A percentile compares a stretch with the other conserved stretches of the same genome.
phyloP scores from a whole-genome alignment of 2,113 vertebrate species.

The Syngnathus typhle region DNA sequence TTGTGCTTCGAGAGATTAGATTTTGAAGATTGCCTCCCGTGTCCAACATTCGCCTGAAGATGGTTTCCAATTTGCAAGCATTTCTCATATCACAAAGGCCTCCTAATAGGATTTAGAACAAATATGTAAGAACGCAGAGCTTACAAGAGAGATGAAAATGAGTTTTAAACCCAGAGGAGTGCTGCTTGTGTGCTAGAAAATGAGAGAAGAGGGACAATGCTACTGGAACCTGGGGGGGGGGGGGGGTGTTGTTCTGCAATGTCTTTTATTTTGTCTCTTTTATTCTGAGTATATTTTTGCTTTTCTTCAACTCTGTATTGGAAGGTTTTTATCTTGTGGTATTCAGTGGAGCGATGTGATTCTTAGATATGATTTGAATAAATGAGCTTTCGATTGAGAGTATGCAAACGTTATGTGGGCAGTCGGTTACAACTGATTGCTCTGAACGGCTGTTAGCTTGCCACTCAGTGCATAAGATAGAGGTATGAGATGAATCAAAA shows the following conservation, averaged over 20 bases:
- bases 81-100: conserved; percentile 65
- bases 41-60: conserved; percentile 63
- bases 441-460: too few relatives aligned
- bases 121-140: conserved; percentile 65
- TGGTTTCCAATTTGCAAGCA: conserved; percentile 66
- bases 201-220: conserved; percentile 47
- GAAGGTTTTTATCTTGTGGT: conserved; percentile 4
- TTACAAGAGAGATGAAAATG: conserved; percentile 69
- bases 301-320: conserved; percentile 13
- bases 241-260: too few relatives aligned
- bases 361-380: too few relatives aligned
- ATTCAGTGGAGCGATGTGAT: too few relatives aligned
- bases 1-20: conserved; percentile 55
- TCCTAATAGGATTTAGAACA: conserved; percentile 71
- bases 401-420: too few relatives aligned
- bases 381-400: too few relatives aligned
- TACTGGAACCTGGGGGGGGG: conserved; percentile 38
- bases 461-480: too few relatives aligned
- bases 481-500: too few relatives aligned
- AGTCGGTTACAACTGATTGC: too few relatives aligned
- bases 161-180: conserved; percentile 67
- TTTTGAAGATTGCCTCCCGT: conserved; percentile 65
- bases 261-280: conserved; percentile 22
- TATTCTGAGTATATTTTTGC: conserved; percentile 18
- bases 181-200: conserved; percentile 48